Conservation (phyloP, 1,140 invertebrate genomes). For the Pantala flavescens region DNA sequence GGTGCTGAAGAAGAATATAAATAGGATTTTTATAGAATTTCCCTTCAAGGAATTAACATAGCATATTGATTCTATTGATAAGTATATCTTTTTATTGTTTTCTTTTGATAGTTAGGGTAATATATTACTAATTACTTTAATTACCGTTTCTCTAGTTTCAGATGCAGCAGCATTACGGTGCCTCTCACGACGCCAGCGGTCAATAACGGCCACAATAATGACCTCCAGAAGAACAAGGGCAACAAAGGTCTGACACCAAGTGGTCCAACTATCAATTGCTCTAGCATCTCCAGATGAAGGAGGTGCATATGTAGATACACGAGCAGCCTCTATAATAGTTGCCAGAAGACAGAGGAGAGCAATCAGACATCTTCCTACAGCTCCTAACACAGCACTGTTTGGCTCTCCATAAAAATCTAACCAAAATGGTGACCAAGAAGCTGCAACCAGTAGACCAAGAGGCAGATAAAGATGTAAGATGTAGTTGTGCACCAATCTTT, state of each 20-base stretch:
- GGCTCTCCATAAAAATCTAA: background rate
- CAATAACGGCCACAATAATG: background rate
- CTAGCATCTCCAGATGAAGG: constrained; percentile 13
- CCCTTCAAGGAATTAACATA: no score
- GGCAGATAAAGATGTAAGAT: constrained; percentile 12
- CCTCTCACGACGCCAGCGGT: background rate
- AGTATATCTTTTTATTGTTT: no score
- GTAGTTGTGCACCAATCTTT: constrained; percentile 11
- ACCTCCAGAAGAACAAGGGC: constrained; percentile 1
- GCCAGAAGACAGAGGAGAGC: constrained; percentile 6
- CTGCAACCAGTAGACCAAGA: constrained; percentile 11
- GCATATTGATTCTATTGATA: no score
- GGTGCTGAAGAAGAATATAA: no score
- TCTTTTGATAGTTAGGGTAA: no score
- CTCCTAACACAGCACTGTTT: background rate
- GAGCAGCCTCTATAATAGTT: background rate
- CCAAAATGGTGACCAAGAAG: constrained; percentile 14
- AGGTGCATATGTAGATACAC: constrained; percentile 1
- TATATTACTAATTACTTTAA: no score
- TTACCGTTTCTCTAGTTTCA: background rate
- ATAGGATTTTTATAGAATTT: no score
- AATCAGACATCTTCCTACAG: background rate
- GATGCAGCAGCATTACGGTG: background rate
- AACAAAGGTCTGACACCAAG: constrained; percentile 9
- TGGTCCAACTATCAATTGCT: constrained; percentile 13